Conservation (phyloP, 2,888 invertebrate genomes). For the Leuctra nigra region DNA sequence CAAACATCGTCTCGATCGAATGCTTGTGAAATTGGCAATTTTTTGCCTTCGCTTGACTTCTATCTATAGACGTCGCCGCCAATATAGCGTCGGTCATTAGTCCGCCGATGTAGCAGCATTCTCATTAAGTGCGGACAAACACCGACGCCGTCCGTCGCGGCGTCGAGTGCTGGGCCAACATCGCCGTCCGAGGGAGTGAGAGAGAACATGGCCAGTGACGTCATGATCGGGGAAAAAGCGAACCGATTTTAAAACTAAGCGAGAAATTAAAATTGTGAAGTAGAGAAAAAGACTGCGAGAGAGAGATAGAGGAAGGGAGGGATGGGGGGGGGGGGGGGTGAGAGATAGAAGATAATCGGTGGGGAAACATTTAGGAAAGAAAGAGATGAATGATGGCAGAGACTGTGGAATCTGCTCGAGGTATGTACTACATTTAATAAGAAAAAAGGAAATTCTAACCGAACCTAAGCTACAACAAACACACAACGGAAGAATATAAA, state of each 20-base stretch:
- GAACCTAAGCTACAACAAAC: too few relatives aligned
- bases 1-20: background rate
- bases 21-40: slow-evolving; percentile 16
- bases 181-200: background rate
- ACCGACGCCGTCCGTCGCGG: background rate
- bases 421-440: too few relatives aligned
- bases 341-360: background rate
- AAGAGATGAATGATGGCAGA: too few relatives aligned
- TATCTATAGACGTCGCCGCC: background rate
- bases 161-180: background rate
- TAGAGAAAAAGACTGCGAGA: background rate
- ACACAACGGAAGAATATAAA: too few relatives aligned
- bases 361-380: too few relatives aligned
- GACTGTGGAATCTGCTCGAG: too few relatives aligned
- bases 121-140: slow-evolving; percentile 15
- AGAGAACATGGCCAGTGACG: background rate
- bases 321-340: background rate
- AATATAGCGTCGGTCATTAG: slow-evolving; percentile 8
- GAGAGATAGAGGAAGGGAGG: background rate
- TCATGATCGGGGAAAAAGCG: background rate
- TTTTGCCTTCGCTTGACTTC: background rate
- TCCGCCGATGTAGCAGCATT: background rate
- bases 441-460: too few relatives aligned
- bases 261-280: background rate
- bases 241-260: background rate